Percentiles rank a stretch among this genome's conserved stretches.
phyloP scores from a whole-genome alignment of 2,888 invertebrate genomes.

The Phengaris alcon region DNA sequence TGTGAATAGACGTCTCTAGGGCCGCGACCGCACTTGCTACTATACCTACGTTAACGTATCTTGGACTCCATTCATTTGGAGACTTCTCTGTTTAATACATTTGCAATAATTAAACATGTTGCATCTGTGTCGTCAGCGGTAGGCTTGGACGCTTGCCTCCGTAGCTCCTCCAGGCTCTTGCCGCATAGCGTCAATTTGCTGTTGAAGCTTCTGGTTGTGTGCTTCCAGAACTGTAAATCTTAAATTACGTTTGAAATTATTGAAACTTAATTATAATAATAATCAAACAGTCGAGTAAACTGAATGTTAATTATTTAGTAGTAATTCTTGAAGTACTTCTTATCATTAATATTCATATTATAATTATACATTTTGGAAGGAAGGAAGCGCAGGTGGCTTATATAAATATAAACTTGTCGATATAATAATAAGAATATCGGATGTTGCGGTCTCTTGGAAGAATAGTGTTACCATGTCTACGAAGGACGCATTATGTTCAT shows the following conservation, averaged over 20 bases:
- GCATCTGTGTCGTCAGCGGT: no score
- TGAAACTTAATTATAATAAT: background rate
- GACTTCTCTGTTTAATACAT: background rate
- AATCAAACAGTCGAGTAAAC: no score
- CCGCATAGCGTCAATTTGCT: no score
- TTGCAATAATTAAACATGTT: background rate
- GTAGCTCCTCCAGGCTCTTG: no score
- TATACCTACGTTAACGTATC: background rate
- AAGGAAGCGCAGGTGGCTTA: background rate
- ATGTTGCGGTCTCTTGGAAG: conserved; percentile 7
- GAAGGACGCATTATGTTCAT: background rate
- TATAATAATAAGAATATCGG: background rate
- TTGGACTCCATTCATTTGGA: background rate
- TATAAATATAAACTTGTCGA: conserved; percentile 5
- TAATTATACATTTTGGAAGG: background rate
- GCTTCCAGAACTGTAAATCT: no score
- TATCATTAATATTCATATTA: background rate
- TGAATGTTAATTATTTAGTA: no score
- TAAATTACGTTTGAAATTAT: background rate
- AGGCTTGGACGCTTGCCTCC: no score
- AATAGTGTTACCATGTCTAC: background rate
- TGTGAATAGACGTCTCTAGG: conserved; percentile 25
- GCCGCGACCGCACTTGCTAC: background rate
- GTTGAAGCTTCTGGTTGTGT: no score
- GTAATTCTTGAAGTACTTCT: no score